These are phyloP conservation scores for Ostrea edulis DNA, from an alignment of 1,140 invertebrate species.

Conservation along the genomic window DNA sequence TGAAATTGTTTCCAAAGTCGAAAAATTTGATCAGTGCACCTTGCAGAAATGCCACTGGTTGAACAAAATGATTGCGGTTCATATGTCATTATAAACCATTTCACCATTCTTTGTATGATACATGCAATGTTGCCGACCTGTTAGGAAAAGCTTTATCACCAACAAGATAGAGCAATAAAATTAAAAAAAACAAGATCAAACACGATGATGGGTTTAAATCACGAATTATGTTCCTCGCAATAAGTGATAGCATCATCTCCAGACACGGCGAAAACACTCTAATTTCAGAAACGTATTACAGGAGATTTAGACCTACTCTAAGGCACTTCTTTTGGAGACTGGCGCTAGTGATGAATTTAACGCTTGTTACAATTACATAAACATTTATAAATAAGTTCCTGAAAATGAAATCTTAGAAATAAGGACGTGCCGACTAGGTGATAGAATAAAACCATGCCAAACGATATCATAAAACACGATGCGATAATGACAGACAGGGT, in stretches of 20 bases:
- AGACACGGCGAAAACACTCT: constrained; percentile 22
- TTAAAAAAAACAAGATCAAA: constrained; percentile 36
- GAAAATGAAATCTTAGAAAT: constrained; percentile 30
- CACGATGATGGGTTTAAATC: constrained; percentile 32
- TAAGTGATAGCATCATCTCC: constrained; percentile 16
- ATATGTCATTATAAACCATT: not conserved
- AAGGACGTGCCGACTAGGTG: not conserved
- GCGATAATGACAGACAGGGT: not conserved
- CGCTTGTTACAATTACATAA: constrained; percentile 32
- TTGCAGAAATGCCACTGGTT: not conserved
- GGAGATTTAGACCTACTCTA: constrained; percentile 24
- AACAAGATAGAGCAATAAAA: constrained; percentile 29
- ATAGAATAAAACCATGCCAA: constrained; percentile 21
- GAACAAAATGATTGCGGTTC: not conserved
- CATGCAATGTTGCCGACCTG: constrained; percentile 21
- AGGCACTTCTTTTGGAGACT: not conserved
- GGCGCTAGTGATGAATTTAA: constrained; percentile 1
- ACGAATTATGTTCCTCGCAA: constrained; percentile 5
- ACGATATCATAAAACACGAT: not conserved
- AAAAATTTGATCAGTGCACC: not conserved
- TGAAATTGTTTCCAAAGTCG: not conserved
- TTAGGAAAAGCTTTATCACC: constrained; percentile 32
- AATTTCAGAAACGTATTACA: constrained; percentile 21
- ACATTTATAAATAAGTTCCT: constrained; percentile 36
- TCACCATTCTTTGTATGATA: not conserved